Conservation (phyloP, 2,888 invertebrate genomes). For the Anthophora plumipes region DNA sequence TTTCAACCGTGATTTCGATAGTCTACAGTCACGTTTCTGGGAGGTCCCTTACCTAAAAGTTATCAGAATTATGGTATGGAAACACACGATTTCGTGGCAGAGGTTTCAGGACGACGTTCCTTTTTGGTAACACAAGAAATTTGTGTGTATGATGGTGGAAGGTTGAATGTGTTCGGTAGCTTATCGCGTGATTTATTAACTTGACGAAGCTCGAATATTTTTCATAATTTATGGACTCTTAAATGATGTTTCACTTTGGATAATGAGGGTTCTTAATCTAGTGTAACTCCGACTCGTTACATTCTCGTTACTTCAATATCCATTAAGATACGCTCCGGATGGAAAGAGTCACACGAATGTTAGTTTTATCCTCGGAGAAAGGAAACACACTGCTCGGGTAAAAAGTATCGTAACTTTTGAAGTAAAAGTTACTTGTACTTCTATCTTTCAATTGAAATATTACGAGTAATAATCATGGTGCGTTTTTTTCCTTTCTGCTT, state of each 20-base stretch:
- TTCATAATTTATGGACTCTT: not conserved
- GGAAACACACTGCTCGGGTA: not conserved
- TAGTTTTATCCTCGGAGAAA: not conserved
- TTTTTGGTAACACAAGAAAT: no score
- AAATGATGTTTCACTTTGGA: not conserved
- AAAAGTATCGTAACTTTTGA: not conserved
- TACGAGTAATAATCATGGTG: slow-evolving; percentile 23
- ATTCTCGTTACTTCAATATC: slow-evolving; percentile 23
- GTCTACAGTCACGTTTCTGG: not conserved
- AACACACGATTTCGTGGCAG: no score
- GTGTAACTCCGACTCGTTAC: slow-evolving; percentile 11
- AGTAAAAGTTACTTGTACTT: slow-evolving; percentile 8
- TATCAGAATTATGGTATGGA: not conserved
- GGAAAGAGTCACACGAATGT: not conserved
- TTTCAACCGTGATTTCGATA: not conserved
- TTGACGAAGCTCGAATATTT: not conserved
- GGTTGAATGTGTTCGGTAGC: no score
- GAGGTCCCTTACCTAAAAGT: slow-evolving; percentile 22
- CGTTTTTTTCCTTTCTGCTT: not conserved
- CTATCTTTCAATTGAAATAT: slow-evolving; percentile 6
- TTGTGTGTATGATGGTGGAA: no score
- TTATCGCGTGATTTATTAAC: not conserved
- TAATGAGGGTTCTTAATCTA: slow-evolving; percentile 6
- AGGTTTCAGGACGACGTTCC: no score
- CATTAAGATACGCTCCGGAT: slow-evolving; percentile 27